Percentiles rank a stretch among this genome's conserved stretches.
Conservation (phyloP, 2,113 vertebrate genomes). For the Sprattus sprattus region DNA sequence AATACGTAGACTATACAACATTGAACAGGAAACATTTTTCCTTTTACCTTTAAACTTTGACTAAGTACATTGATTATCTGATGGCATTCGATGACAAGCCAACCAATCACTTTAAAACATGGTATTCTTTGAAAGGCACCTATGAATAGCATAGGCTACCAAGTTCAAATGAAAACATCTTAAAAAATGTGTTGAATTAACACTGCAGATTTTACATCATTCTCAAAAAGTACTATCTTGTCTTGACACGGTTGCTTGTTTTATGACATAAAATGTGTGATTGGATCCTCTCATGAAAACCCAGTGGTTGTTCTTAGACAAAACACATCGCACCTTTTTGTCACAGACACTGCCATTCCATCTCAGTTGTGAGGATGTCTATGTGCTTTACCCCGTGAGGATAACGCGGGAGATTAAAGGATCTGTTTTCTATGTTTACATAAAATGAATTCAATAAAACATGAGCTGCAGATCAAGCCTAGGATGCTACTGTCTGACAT, state of each 20-base stretch:
- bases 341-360: neutral
- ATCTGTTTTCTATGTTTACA: constrained; percentile 12
- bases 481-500: neutral
- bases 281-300: neutral
- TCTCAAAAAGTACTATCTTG: neutral
- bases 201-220: neutral
- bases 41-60: constrained; percentile 14
- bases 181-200: neutral
- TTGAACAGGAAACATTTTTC: constrained; percentile 58
- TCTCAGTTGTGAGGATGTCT: neutral
- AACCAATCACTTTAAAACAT: neutral
- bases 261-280: neutral
- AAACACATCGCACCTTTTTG: neutral
- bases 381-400: neutral
- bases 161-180: neutral
- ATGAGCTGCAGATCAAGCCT: constrained; percentile 30
- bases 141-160: neutral
- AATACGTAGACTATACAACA: constrained; percentile 81
- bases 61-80: neutral
- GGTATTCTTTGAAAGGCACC: neutral
- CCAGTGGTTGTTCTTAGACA: neutral
- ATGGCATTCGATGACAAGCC: neutral
- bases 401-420: neutral
- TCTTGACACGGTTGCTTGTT: neutral
- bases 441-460: constrained; percentile 33